phyloP scores from a whole-genome alignment of 30 jellyfish, hydroid and myxozoan species.

The Phacellophora camtschatica region DNA sequence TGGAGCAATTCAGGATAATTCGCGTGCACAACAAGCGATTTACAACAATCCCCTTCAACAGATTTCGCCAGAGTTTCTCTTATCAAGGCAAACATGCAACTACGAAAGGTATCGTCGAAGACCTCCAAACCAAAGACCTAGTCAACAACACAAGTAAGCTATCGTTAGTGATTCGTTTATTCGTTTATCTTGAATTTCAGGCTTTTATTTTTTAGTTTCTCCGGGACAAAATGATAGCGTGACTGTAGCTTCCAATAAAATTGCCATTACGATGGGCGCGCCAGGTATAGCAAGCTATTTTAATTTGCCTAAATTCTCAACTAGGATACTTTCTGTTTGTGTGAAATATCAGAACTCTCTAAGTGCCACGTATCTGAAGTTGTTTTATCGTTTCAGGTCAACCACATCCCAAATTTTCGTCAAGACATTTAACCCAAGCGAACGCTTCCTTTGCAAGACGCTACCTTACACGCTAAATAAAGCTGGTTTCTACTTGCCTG shows the following conservation, averaged over 20 bases:
- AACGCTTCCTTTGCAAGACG: no score
- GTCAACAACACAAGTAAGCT: slow-evolving; percentile 47
- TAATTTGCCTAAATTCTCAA: neutral
- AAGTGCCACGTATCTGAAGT: no score
- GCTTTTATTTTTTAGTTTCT: neutral
- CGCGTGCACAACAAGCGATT: slow-evolving; percentile 62
- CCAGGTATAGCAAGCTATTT: slow-evolving; percentile 30
- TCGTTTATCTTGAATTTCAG: no score
- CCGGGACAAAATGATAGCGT: slow-evolving; percentile 13
- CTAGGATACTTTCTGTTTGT: no score
- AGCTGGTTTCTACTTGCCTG: no score
- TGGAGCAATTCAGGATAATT: slow-evolving; percentile 42
- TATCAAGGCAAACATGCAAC: slow-evolving; percentile 60
- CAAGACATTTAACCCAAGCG: no score
- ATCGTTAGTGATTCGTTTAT: no score
- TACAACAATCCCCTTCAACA: slow-evolving; percentile 66
- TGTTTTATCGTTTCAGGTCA: no score
- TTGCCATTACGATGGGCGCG: slow-evolving; percentile 19
- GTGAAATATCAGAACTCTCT: no score
- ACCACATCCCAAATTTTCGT: no score
- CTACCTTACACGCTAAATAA: no score
- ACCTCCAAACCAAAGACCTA: slow-evolving; percentile 51
- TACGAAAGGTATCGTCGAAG: slow-evolving; percentile 58
- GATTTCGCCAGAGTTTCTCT: slow-evolving; percentile 54
- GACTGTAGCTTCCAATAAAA: slow-evolving; percentile 5